A percentile compares a stretch with the other conserved stretches of the same genome.
Evolutionary conservation across 2,888 invertebrate species (phyloP).

Genomic region (Ormyrus nitidulus): DNA sequence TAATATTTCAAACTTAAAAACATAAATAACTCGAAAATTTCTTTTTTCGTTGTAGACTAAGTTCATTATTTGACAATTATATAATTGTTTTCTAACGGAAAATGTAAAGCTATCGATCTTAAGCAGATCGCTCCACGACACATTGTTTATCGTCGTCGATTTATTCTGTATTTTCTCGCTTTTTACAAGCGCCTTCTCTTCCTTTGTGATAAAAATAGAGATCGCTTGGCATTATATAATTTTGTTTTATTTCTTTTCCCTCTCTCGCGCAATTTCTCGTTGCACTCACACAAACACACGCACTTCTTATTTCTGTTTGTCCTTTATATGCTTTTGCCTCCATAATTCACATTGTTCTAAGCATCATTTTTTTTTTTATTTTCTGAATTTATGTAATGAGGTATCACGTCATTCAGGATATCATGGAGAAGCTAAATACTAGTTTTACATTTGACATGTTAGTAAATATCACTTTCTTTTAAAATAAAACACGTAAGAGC

Average conservation of each 20-base stretch:
- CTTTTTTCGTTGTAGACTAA: conserved; percentile 46
- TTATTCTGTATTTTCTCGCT: conserved; percentile 41
- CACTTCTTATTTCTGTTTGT: conserved; percentile 50
- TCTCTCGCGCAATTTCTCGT: conserved; percentile 39
- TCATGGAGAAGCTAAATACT: conserved; percentile 46
- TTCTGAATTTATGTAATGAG: conserved; percentile 46
- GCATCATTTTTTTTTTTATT: conserved; percentile 38
- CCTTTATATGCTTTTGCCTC: conserved; percentile 27
- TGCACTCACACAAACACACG: conserved; percentile 44
- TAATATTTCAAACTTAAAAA: conserved; percentile 41
- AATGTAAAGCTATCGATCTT: conserved; percentile 40
- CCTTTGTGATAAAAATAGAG: conserved; percentile 65
- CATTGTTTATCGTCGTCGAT: conserved; percentile 32
- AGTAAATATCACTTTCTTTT: conserved; percentile 51
- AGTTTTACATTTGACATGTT: conserved; percentile 39
- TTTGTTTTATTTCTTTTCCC: conserved; percentile 38
- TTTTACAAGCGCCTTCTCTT: conserved; percentile 48
- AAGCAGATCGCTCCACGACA: conserved; percentile 27
- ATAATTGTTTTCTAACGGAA: conserved; percentile 44
- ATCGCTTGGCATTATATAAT: conserved; percentile 64
- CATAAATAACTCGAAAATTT: conserved; percentile 45
- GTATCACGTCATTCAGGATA: conserved; percentile 55
- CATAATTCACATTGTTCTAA: conserved; percentile 25
- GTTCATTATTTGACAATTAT: conserved; percentile 48
- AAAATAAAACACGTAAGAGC: conserved; percentile 30